A percentile compares a stretch with the other conserved stretches of the same genome.
Evolutionary conservation across 2,888 invertebrate genomes (phyloP).

Genomic region (Tanytarsus gracilentus): DNA sequence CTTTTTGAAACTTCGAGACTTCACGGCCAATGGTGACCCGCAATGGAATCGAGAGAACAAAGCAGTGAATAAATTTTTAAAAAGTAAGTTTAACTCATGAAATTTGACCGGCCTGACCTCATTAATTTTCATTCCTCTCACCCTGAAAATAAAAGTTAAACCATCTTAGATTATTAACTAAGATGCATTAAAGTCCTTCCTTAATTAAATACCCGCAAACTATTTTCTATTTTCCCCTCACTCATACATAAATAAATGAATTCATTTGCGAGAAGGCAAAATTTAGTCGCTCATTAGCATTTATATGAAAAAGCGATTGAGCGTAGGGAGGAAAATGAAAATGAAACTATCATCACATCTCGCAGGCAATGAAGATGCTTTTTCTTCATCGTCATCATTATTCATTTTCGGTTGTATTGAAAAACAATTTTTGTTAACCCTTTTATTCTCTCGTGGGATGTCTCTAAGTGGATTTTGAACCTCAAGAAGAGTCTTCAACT

Average conservation of each 20-base stretch:
- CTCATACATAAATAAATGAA: neutral
- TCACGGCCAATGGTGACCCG: slow-evolving; percentile 91
- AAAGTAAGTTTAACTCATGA: slow-evolving; percentile 54
- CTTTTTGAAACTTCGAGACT: slow-evolving; percentile 88
- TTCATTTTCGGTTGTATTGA: neutral
- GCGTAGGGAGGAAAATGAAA: neutral
- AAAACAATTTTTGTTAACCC: neutral
- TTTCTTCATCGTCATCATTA: neutral
- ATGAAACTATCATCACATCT: neutral
- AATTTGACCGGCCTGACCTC: too few species aligned
- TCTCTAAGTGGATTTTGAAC: neutral
- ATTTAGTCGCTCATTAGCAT: slow-evolving; percentile 28
- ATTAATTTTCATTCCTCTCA: neutral
- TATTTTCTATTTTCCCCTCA: neutral
- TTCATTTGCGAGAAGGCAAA: too few species aligned
- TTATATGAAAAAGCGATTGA: slow-evolving; percentile 25
- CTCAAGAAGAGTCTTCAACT: too few species aligned
- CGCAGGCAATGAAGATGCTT: neutral
- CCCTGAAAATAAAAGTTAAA: neutral
- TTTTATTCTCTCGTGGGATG: neutral
- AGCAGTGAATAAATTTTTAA: slow-evolving; percentile 67
- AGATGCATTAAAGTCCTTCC: neutral
- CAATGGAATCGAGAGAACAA: slow-evolving; percentile 85
- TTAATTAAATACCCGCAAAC: slow-evolving; percentile 9
- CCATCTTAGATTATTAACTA: neutral